These are phyloP conservation scores for Paralinhomoeus sp. DNA, from an alignment of 2,888 invertebrate genomes.

Conservation along the genomic window DNA sequence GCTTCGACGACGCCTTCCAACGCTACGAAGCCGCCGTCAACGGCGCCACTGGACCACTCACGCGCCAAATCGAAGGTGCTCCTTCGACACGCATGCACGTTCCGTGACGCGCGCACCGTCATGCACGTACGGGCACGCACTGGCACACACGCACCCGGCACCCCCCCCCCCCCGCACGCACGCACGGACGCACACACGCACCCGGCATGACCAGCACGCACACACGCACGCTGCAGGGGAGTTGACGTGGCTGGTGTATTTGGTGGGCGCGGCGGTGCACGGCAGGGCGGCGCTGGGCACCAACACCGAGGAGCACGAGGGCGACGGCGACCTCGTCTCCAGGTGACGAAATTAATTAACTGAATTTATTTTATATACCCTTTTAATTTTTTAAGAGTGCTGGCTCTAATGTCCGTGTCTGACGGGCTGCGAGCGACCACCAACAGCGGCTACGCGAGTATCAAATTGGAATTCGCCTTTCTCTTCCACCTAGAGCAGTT, in stretches of 20 bases:
- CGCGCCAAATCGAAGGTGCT: too few species aligned
- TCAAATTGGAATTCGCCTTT: slow-evolving; percentile 82
- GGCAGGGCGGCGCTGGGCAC: slow-evolving; percentile 82
- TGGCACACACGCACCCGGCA: too few species aligned
- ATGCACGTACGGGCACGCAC: too few species aligned
- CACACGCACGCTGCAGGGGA: slow-evolving; percentile 37
- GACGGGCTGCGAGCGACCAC: slow-evolving; percentile 39
- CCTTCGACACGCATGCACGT: too few species aligned
- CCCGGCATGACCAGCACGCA: too few species aligned
- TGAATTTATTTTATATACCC: not conserved
- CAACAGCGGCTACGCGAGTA: too few species aligned
- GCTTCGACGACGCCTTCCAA: slow-evolving; percentile 50
- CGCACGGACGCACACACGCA: too few species aligned
- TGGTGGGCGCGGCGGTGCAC: slow-evolving; percentile 89
- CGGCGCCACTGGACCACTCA: not conserved
- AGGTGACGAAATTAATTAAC: slow-evolving; percentile 34
- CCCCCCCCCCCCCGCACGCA: too few species aligned
- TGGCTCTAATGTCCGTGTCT: slow-evolving; percentile 83
- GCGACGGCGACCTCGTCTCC: slow-evolving; percentile 93
- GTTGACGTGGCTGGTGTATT: slow-evolving; percentile 88
- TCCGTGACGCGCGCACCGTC: too few species aligned
- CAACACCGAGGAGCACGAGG: slow-evolving; percentile 86
- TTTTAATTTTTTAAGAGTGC: slow-evolving; percentile 33
- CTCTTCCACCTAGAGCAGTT: slow-evolving; percentile 95
- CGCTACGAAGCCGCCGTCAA: not conserved